Evolutionary conservation across 2,888 invertebrate genomes (phyloP), one percentile per base, ranked within the genome.

Genomic region (Rhagonycha lutea): DNA sequence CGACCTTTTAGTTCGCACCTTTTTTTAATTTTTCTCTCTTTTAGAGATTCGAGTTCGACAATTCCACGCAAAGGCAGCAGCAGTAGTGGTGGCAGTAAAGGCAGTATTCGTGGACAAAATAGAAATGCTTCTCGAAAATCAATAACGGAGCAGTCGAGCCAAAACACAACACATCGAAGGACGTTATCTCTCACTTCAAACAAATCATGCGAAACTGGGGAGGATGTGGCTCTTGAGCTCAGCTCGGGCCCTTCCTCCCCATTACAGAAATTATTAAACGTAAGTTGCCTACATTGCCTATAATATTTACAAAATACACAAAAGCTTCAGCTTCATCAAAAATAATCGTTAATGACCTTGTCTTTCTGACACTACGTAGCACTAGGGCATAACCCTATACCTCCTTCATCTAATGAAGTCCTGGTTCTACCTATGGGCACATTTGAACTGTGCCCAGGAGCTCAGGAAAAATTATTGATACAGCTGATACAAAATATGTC

Each of bases 231-330:
- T 88, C 89, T 72, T 85, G 89, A 85, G 88, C 89, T 86, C 87
- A 88, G 83, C 88, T 91, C 85, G 87, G 89, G 84, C 89, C 89
- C 84, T 90, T 90, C 88, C 90, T 90, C 87, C 90, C 91, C 85
- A 90, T 91, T 86, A 92, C 92, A 86, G 92, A 93, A 87, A 90
- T 92, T 65, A 26, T 65, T 82, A 93, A 93, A 87, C 32, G 73
- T 73, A 62, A 72, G 72, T n/a, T n/a, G n/a, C n/a, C n/a, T n/a
- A n/a, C n/a, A n/a, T n/a, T n/a, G n/a, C n/a, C n/a, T n/a, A n/a
- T n/a, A n/a, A n/a, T n/a, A n/a, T n/a, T n/a, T n/a, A n/a, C n/a
- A n/a, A n/a, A n/a, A n/a, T n/a, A n/a, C n/a, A n/a, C n/a, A n/a
- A n/a, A n/a, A n/a, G n/a, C n/a, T n/a, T n/a, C n/a, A n/a, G n/a